Evolutionary conservation across 1,140 invertebrate species (phyloP).

Genomic region (Cyphomyrmex costatus): DNA sequence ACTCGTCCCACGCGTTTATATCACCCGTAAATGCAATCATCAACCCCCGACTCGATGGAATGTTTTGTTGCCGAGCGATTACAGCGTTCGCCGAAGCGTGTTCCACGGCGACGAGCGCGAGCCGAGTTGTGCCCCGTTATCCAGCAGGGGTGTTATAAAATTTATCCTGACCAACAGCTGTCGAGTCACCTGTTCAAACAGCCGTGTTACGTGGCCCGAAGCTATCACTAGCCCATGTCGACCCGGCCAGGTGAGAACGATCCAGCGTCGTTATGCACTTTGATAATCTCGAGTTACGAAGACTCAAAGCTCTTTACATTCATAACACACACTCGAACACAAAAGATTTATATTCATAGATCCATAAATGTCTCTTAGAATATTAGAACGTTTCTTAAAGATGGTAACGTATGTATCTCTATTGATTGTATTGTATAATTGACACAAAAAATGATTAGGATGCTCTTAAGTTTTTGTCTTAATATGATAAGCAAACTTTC

Average conservation of each 20-base stretch:
- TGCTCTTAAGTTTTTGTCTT: neutral
- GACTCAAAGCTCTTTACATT: slow-evolving; percentile 36
- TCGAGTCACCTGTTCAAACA: slow-evolving; percentile 76
- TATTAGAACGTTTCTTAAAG: neutral
- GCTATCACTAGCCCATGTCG: slow-evolving; percentile 59
- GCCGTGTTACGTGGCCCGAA: slow-evolving; percentile 68
- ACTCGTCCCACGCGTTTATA: neutral
- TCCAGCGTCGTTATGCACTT: slow-evolving; percentile 43
- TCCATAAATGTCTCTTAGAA: neutral
- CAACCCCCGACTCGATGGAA: slow-evolving; percentile 41
- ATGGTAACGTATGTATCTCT: neutral
- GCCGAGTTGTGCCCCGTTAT: neutral
- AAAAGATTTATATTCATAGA: neutral
- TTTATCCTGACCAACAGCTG: slow-evolving; percentile 73
- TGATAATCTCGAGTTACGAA: slow-evolving; percentile 53
- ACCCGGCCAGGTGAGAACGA: slow-evolving; percentile 68
- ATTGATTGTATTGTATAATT: neutral
- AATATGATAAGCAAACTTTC: no score
- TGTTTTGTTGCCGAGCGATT: slow-evolving; percentile 62
- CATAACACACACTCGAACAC: neutral
- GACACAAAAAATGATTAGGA: neutral
- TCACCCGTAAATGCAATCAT: slow-evolving; percentile 57
- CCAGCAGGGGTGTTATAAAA: slow-evolving; percentile 70
- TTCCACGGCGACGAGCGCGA: slow-evolving; percentile 22
- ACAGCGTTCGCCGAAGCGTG: slow-evolving; percentile 59